Evolutionary conservation across 1,140 invertebrate species (phyloP), one percentile per base, ranked within the genome.

Genomic region (Orchestia grillus): DNA sequence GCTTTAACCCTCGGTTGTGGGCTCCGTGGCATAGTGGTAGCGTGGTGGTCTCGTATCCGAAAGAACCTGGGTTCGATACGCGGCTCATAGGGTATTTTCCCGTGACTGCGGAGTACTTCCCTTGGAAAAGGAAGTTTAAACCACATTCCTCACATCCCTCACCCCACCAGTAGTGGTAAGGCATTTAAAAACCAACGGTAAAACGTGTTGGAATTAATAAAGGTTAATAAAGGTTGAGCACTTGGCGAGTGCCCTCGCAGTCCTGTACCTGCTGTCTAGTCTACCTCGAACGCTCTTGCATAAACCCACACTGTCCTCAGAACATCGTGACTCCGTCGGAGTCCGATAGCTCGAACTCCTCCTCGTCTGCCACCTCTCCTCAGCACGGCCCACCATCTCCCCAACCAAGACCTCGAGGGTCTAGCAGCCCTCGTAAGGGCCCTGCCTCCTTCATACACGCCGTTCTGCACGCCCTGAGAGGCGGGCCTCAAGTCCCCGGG

Each of bases 321-420:
- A 97, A 96, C 95, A 97, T 97, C 95, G 96, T 96, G 42, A 97
- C 96, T 42, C 96, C 96, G 28, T 96, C 88, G 62, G 96, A 97
- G 44, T 96, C 96, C 23, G 96, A 97, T 87, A 97, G 96, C 95
- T 96, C 96, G 42, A 96, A 95, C 96, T 96, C 96, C 41, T 97
- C 96, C 40, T 97, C 96, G 42, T 96, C 96, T 91, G 96, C 96
- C 95, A 96, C 96, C 16, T 96, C 96, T 47, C 96, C 96, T 53
- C 96, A 97, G 87, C 96, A 91, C 90, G 44, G 77, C 87, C 96
- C 96, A 0, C 57, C 95, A 87, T 96, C 96, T 53, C 90, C 96
- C 45, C 95, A 95, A 28, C 88, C 96, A 47, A 96, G 96, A 40
- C 96, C 96, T 57, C 92, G 92, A 45, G 88, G 88, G 15, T 23